Conservation (phyloP, 1,140 invertebrate species). For the Centruroides sculpturatus region DNA sequence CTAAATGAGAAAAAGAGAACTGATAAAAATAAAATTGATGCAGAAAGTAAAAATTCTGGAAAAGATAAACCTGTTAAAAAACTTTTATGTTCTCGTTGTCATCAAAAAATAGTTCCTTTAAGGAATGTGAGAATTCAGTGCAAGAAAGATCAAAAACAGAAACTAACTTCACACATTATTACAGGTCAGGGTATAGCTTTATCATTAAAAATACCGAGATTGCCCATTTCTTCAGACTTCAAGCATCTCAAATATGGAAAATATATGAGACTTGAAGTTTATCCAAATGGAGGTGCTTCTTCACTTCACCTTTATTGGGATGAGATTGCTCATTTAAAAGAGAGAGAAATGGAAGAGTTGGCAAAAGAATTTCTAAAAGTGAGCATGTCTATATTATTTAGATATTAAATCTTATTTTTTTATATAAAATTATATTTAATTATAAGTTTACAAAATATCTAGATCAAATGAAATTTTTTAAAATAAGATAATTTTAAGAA, state of each 20-base stretch:
- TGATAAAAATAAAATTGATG: too few relatives aligned
- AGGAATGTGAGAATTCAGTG: constrained; percentile 22
- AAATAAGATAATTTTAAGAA: too few relatives aligned
- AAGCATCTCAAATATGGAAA: constrained; percentile 49
- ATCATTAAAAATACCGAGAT: constrained; percentile 18
- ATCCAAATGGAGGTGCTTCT: constrained; percentile 89
- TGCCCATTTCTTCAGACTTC: constrained; percentile 16
- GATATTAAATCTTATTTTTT: too few relatives aligned
- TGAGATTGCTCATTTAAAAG: constrained; percentile 63
- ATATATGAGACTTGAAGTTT: constrained; percentile 73
- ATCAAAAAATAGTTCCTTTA: constrained; percentile 4
- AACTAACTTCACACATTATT: constrained; percentile 6
- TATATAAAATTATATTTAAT: too few relatives aligned
- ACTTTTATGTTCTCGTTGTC: constrained; percentile 4
- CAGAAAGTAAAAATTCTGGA: too few relatives aligned
- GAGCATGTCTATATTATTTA: constrained; percentile 7
- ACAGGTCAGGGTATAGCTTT: constrained; percentile 8
- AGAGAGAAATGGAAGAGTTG: constrained; percentile 60
- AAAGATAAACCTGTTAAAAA: too few relatives aligned
- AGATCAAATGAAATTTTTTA: too few relatives aligned
- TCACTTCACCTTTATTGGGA: constrained; percentile 86
- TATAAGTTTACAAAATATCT: too few relatives aligned
- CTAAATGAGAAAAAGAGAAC: too few relatives aligned
- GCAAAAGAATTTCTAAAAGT: constrained; percentile 79
- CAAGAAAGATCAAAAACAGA: constrained; percentile 16